Percentiles rank a stretch among this genome's conserved stretches.
Conservation (phyloP, 2,888 invertebrate species). For the Lucinisca nassula region DNA sequence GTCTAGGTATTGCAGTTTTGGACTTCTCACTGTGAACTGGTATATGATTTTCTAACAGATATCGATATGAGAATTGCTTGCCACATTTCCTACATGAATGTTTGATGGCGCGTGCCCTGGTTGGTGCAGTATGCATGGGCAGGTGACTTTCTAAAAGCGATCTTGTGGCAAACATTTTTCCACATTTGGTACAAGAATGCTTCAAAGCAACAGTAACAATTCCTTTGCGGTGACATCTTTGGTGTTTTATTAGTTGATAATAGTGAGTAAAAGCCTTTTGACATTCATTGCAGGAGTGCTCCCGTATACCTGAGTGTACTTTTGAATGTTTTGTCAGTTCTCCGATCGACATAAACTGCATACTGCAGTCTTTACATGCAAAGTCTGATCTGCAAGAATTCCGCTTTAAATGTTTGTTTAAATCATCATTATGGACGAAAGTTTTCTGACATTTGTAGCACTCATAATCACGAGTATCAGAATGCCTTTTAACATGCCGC, state of each 20-base stretch:
- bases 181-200: not conserved
- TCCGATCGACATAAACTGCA: not conserved
- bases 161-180: not conserved
- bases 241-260: not conserved
- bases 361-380: not conserved
- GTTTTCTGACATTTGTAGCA: not conserved
- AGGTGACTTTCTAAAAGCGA: not conserved
- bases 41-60: not conserved
- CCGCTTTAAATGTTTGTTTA: not conserved
- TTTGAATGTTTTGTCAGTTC: not conserved
- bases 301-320: not conserved
- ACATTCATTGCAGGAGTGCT: not conserved
- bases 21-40: not conserved
- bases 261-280: not conserved
- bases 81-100: not conserved
- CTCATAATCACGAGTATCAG: not conserved
- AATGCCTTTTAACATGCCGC: not conserved
- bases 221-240: not conserved
- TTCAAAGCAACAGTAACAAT: not conserved
- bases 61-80: not conserved
- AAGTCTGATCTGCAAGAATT: not conserved
- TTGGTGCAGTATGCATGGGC: not conserved
- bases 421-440: not conserved
- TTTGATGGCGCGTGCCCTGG: not conserved
- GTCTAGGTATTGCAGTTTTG: not conserved